Percentiles rank a stretch among this genome's conserved stretches.
Conservation (phyloP, 2,113 vertebrate genomes). For the Butorides virescens region DNA sequence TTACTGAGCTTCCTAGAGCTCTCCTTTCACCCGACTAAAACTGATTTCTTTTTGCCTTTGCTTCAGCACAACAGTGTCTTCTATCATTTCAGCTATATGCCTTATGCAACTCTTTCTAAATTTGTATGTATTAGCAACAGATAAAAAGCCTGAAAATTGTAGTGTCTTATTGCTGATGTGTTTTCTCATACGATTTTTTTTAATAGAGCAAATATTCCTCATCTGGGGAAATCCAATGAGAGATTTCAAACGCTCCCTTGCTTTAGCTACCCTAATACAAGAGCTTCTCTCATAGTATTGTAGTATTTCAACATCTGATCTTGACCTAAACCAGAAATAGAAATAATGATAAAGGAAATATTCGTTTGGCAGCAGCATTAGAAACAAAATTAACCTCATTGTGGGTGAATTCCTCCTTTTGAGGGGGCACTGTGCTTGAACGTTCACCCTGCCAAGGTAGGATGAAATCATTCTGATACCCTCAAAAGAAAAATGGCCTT, state of each 20-base stretch:
- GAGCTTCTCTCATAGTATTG: background rate
- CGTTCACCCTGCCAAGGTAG: background rate
- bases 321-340: background rate
- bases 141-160: background rate
- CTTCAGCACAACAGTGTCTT: background rate
- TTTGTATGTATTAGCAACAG: background rate
- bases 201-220: background rate
- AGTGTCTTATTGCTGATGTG: background rate
- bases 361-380: background rate
- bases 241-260: background rate
- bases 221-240: background rate
- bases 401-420: background rate
- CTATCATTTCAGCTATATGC: background rate
- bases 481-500: background rate
- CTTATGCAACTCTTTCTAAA: background rate
- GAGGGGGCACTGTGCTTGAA: background rate
- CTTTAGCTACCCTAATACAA: background rate
- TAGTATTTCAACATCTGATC: background rate
- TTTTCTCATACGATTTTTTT: background rate
- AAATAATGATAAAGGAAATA: background rate
- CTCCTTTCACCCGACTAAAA: background rate
- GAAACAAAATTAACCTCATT: background rate
- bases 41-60: background rate
- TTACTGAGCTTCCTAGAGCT: background rate
- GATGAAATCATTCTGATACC: background rate